phyloP scores from a whole-genome alignment of 2,888 invertebrate species.

The Byasa hedistus region DNA sequence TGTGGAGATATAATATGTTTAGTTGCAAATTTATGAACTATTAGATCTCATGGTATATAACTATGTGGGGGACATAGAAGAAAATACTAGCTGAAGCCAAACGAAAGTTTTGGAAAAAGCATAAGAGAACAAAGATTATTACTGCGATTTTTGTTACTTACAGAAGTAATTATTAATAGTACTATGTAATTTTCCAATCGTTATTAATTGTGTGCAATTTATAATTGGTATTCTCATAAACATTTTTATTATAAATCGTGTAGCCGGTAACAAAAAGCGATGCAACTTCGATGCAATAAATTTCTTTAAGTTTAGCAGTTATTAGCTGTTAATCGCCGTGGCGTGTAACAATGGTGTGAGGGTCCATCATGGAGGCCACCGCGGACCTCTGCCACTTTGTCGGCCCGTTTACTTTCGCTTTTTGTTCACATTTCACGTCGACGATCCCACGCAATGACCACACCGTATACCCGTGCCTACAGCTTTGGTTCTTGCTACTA shows the following conservation, averaged over 20 bases:
- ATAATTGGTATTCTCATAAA: slow-evolving; percentile 4
- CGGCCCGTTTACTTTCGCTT: slow-evolving; percentile 53
- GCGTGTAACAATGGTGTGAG: slow-evolving; percentile 46
- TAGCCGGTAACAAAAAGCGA: slow-evolving; percentile 11
- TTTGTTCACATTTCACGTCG: slow-evolving; percentile 56
- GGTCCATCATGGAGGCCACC: slow-evolving; percentile 44
- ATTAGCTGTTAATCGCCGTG: slow-evolving; percentile 60
- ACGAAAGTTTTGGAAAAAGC: no score
- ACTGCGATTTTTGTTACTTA: no score
- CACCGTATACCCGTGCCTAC: slow-evolving; percentile 33
- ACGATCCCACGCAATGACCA: slow-evolving; percentile 57
- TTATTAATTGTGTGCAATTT: neutral
- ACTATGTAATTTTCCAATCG: neutral
- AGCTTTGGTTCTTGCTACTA: slow-evolving; percentile 26
- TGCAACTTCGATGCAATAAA: slow-evolving; percentile 13
- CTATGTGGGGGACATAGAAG: no score
- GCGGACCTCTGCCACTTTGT: slow-evolving; percentile 53
- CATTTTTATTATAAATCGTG: slow-evolving; percentile 1
- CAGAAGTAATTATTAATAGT: no score
- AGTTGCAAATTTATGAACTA: no score
- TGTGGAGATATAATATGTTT: no score
- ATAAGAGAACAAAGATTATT: no score
- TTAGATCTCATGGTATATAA: no score
- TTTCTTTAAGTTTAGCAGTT: slow-evolving; percentile 39
- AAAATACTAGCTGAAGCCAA: no score